These are phyloP conservation scores for Troides oblongomaculatus DNA, from an alignment of 2,888 invertebrate species.

Conservation along the genomic window DNA sequence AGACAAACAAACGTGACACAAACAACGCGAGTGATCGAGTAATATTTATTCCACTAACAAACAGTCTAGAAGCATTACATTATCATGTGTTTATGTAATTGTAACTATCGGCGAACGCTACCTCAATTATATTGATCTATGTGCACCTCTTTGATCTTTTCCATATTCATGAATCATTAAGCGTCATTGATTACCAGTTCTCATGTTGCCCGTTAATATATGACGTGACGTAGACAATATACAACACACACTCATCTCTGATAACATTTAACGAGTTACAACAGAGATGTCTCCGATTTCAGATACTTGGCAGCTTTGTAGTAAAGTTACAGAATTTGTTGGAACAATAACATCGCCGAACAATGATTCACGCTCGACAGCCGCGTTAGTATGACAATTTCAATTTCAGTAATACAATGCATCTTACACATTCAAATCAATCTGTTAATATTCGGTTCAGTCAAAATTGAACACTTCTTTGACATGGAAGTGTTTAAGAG, in stretches of 20 bases:
- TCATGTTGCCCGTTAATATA: conserved; percentile 16
- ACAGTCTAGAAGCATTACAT: conserved; percentile 17
- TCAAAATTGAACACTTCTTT: too few relatives aligned
- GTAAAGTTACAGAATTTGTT: too few relatives aligned
- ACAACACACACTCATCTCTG: conserved; percentile 8
- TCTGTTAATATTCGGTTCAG: too few relatives aligned
- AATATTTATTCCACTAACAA: background rate
- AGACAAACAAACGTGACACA: too few relatives aligned
- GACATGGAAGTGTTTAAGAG: too few relatives aligned
- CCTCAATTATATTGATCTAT: conserved; percentile 23
- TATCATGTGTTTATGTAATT: conserved; percentile 25
- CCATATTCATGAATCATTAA: conserved; percentile 29
- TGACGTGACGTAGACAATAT: conserved; percentile 10
- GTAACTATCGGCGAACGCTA: conserved; percentile 8
- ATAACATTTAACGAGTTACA: conserved; percentile 14
- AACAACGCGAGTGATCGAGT: too few relatives aligned
- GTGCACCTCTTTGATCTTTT: conserved; percentile 25
- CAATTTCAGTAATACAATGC: too few relatives aligned
- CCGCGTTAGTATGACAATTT: too few relatives aligned
- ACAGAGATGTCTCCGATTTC: conserved; percentile 9
- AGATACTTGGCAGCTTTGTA: background rate
- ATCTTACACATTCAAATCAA: too few relatives aligned
- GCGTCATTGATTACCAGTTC: conserved; percentile 27
- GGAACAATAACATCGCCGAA: too few relatives aligned
- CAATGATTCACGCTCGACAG: too few relatives aligned